Evolutionary conservation across 2,113 vertebrate species (phyloP).

Genomic region (Australoheros scitulus): DNA sequence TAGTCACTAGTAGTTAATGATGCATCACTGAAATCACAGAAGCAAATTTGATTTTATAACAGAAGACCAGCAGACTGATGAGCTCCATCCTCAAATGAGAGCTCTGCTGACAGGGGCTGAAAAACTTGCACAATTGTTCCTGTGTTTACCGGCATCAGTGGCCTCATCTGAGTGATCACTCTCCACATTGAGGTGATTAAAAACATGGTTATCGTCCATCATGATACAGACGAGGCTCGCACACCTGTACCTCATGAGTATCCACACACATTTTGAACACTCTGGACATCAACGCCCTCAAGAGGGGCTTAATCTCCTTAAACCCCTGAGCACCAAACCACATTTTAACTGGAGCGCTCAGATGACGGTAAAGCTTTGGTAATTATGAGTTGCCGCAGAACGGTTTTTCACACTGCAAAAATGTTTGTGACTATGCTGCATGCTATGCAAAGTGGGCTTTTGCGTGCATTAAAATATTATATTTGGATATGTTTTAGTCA

Average conservation of each 20-base stretch:
- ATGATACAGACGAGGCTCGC: background rate
- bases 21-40: background rate
- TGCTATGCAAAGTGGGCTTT: background rate
- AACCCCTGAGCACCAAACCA: background rate
- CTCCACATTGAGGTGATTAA: conserved; percentile 3
- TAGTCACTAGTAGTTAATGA: background rate
- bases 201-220: background rate
- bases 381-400: background rate
- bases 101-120: no score
- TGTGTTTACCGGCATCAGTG: background rate
- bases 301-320: conserved; percentile 5
- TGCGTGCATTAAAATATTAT: background rate
- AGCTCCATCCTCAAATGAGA: no score
- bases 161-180: background rate
- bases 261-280: conserved; percentile 1
- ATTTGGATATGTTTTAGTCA: background rate
- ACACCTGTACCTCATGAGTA: background rate
- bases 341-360: background rate
- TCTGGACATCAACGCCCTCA: background rate
- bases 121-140: background rate
- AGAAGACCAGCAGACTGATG: background rate
- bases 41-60: background rate
- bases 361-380: background rate
- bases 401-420: background rate
- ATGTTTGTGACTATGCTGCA: background rate